Conservation (phyloP, 2,797 vertebrate species). For the Cercopithecus diana region DNA sequence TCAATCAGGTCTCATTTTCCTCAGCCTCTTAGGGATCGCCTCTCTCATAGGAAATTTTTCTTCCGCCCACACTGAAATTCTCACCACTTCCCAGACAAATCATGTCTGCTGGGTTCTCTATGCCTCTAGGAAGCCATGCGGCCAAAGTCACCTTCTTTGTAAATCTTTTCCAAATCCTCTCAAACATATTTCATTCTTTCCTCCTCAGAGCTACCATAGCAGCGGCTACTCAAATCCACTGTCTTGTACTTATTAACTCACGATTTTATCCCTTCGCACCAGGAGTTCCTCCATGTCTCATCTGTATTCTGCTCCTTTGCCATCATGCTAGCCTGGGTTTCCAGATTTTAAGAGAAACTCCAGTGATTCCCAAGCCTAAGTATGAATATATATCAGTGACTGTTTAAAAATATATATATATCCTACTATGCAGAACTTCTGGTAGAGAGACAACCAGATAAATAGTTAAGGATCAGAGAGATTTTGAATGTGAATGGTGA, state of each 20-base stretch:
- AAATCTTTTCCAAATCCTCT: not conserved
- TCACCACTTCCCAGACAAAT: not conserved
- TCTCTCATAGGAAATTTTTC: not conserved
- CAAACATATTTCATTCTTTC: not conserved
- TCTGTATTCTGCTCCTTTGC: not conserved
- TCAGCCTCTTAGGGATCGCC: not conserved
- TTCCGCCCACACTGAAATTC: not conserved
- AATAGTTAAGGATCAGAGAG: not conserved
- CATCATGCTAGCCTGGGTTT: not conserved
- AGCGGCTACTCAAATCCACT: not conserved
- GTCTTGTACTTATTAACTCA: not conserved
- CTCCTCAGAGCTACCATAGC: not conserved
- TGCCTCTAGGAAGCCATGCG: not conserved
- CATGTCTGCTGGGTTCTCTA: not conserved
- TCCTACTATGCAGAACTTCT: not conserved
- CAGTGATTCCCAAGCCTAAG: not conserved
- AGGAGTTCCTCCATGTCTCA: not conserved
- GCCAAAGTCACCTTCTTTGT: not conserved
- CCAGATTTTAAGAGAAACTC: not conserved
- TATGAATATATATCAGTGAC: not conserved
- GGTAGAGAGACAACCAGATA: not conserved
- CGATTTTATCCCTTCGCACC: not conserved
- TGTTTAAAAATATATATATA: no score
- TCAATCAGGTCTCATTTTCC: not conserved
- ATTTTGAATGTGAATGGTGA: not conserved